Base-by-base conservation (phyloP, 2,113 vertebrate species). In the Marmota monax region DNA sequence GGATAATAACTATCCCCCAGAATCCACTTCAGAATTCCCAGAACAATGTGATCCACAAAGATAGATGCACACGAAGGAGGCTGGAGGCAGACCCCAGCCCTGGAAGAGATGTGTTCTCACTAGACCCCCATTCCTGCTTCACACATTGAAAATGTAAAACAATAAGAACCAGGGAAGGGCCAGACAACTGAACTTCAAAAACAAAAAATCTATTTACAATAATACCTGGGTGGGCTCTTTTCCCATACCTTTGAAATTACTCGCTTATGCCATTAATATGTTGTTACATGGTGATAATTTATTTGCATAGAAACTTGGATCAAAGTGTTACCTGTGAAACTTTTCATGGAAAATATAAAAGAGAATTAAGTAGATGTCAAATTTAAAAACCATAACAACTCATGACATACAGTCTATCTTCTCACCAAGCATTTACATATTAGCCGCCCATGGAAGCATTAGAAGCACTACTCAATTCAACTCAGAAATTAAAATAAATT, bases 391-490 rank as follows among this genome's bases (percentile, higher is more conserved):
- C 29, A 90, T 22, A 91, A 88, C 2, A 65, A 74, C 16, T 63
- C 37, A 69, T 32, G 56, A 51, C 48, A 51, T 32, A 13, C 37
- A 78, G 0, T 78, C 91, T 88, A 94, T 95, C 63, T 88, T n/a
- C 27, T 91, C 80, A 76, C 56, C 63, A 5, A 8, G 0, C 73
- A 25, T 79, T 87, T 42, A 27, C 88, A 74, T 34, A 63, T 73
- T 78, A 87, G 29, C 72, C 88, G 73, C 42, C 32, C 61, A 32
- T 77, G 79, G 37, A 78, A 67, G 72, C 45, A 58, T 73, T 39
- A 88, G 53, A 91, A 92, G 93, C 32, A 87, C 25, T 48, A 48
- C 83, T 56, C 69, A 91, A 39, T 88, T 73, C 77, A 88, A 74
- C 32, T 51, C 27, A 79, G 25, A n/a, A 92, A 79, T 61, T 65